Evolutionary conservation across 2,113 vertebrate species (phyloP).

Genomic region (Odocoileus hemionus): DNA sequence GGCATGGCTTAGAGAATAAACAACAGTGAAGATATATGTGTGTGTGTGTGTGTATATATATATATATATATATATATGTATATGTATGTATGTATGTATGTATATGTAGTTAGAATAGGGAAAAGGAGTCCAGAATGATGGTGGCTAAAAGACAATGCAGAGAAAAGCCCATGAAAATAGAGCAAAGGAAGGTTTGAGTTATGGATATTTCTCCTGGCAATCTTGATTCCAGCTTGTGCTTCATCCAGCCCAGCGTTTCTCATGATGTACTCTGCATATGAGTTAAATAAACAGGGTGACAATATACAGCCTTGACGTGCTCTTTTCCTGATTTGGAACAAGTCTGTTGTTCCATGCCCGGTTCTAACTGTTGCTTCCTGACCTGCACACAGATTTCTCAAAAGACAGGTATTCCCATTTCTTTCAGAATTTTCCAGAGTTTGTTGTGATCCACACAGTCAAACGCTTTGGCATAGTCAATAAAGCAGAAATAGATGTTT

Average conservation of each 20-base stretch:
- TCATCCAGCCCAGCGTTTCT: neutral
- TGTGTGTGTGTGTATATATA: too few relatives aligned
- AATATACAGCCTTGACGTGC: neutral
- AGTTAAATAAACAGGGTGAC: neutral
- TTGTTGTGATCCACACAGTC: neutral
- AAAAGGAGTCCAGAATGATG: neutral
- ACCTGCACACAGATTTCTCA: neutral
- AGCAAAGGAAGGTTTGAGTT: neutral
- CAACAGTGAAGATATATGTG: neutral
- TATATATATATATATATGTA: accelerated
- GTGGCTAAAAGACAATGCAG: neutral
- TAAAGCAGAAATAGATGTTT: neutral
- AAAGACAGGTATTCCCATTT: neutral
- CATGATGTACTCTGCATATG: neutral
- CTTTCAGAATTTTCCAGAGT: neutral
- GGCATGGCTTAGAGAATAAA: neutral
- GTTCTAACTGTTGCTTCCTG: neutral
- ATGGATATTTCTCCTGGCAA: neutral
- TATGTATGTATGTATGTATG: neutral
- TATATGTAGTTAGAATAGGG: neutral
- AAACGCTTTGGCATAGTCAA: neutral
- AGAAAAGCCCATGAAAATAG: neutral
- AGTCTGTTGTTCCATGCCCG: neutral
- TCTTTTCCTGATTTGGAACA: neutral
- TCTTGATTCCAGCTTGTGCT: neutral